Conservation (phyloP, 2,797 vertebrate species). For the Spatula clypeata region DNA sequence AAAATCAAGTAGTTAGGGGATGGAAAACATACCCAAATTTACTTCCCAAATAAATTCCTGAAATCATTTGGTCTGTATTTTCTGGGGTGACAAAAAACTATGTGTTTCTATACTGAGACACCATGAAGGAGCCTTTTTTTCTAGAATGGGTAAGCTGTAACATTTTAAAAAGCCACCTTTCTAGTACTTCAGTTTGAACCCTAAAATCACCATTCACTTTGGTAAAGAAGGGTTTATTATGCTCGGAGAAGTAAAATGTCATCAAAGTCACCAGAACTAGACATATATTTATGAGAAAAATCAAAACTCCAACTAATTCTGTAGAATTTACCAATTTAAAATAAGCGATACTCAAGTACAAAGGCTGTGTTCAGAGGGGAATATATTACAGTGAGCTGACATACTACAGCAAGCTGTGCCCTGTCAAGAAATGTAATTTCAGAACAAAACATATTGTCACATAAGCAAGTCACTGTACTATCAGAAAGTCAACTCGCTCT, state of each 20-base stretch:
- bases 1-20: background rate
- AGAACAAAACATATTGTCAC: background rate
- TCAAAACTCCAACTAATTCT: background rate
- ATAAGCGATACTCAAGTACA: background rate
- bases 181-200: background rate
- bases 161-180: background rate
- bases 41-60: background rate
- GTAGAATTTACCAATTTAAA: conserved; percentile 28
- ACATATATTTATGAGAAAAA: background rate
- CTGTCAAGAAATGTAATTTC: conserved; percentile 34
- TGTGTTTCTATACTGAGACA: background rate
- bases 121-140: background rate
- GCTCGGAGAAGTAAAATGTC: conserved; percentile 3
- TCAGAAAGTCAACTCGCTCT: background rate
- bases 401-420: background rate
- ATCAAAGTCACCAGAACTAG: background rate
- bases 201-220: background rate
- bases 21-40: background rate
- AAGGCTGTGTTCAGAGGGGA: background rate
- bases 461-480: background rate
- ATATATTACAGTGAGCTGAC: background rate
- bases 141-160: background rate
- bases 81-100: background rate
- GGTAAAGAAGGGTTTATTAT: background rate
- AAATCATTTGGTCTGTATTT: background rate